A percentile compares a stretch with the other conserved stretches of the same genome.
Evolutionary conservation across 1,140 invertebrate species (phyloP).

Genomic region (Ceratoteleas bidentatus): DNA sequence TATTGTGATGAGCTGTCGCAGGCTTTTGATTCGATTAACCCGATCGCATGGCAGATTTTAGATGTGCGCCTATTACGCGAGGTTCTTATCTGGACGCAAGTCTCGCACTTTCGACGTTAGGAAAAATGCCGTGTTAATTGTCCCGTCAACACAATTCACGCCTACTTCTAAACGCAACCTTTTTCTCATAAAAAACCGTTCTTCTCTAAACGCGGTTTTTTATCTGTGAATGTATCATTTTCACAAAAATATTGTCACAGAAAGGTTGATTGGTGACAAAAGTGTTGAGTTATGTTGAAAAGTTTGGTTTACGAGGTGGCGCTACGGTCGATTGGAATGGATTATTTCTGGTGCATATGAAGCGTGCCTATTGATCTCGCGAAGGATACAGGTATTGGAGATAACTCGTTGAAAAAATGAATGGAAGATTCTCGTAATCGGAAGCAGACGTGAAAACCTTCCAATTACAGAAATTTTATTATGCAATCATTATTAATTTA

Average conservation of each 20-base stretch:
- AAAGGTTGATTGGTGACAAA: no score
- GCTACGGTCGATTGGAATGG: neutral
- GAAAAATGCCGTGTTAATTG: constrained; percentile 19
- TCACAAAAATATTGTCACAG: no score
- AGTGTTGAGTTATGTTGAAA: no score
- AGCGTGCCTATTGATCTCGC: constrained; percentile 13
- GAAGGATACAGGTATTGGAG: neutral
- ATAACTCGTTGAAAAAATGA: constrained; percentile 42
- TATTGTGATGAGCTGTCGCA: constrained; percentile 49
- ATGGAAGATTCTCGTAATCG: constrained; percentile 40
- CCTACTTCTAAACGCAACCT: neutral
- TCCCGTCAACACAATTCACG: neutral
- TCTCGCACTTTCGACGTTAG: constrained; percentile 26
- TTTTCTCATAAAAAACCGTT: no score
- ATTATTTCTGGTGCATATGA: neutral
- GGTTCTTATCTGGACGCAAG: constrained; percentile 27
- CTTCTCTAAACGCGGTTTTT: no score
- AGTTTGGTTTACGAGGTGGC: neutral
- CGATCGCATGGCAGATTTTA: constrained; percentile 45
- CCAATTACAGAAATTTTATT: neutral
- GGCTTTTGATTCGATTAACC: constrained; percentile 54
- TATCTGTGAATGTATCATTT: no score
- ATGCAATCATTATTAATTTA: neutral
- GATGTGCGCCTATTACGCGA: constrained; percentile 29
- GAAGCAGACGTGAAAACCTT: constrained; percentile 1